Evolutionary conservation across 2,888 invertebrate genomes (phyloP).

Genomic region (Panopea generosa): DNA sequence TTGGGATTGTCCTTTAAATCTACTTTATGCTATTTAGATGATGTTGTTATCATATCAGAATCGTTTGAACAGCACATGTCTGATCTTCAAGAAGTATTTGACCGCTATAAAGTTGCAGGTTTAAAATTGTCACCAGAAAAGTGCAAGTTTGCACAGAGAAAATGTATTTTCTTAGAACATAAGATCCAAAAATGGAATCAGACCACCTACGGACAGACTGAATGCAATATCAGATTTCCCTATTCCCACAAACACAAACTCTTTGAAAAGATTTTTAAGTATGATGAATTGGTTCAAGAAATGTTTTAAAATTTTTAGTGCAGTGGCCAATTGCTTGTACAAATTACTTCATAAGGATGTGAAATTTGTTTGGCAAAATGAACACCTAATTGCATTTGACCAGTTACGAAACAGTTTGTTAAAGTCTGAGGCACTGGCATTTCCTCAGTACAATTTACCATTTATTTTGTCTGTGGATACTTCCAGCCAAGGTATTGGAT

Average conservation of each 20-base stretch:
- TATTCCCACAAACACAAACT: slow-evolving; percentile 41
- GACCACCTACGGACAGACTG: slow-evolving; percentile 40
- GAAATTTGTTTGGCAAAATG: slow-evolving; percentile 36
- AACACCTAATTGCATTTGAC: slow-evolving; percentile 34
- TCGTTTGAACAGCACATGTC: slow-evolving; percentile 49
- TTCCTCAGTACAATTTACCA: slow-evolving; percentile 49
- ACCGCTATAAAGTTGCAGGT: slow-evolving; percentile 32
- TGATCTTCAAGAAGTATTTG: slow-evolving; percentile 43
- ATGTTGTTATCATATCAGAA: slow-evolving; percentile 37
- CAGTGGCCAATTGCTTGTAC: slow-evolving; percentile 33
- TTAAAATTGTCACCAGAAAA: slow-evolving; percentile 45
- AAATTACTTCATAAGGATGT: slow-evolving; percentile 32
- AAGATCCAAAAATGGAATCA: slow-evolving; percentile 42
- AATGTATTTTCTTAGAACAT: slow-evolving; percentile 54
- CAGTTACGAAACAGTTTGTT: slow-evolving; percentile 30
- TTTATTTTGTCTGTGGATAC: slow-evolving; percentile 59
- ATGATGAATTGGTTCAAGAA: slow-evolving; percentile 60
- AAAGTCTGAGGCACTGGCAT: slow-evolving; percentile 51
- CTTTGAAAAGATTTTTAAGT: slow-evolving; percentile 45
- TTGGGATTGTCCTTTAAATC: slow-evolving; percentile 47
- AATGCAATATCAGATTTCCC: slow-evolving; percentile 37
- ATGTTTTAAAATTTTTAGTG: slow-evolving; percentile 47
- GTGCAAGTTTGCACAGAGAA: slow-evolving; percentile 20
- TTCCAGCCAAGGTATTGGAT: slow-evolving; percentile 48
- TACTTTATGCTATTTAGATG: slow-evolving; percentile 60